phyloP scores from a whole-genome alignment of 1,140 invertebrate species.

The Cheumatopsyche charites region DNA sequence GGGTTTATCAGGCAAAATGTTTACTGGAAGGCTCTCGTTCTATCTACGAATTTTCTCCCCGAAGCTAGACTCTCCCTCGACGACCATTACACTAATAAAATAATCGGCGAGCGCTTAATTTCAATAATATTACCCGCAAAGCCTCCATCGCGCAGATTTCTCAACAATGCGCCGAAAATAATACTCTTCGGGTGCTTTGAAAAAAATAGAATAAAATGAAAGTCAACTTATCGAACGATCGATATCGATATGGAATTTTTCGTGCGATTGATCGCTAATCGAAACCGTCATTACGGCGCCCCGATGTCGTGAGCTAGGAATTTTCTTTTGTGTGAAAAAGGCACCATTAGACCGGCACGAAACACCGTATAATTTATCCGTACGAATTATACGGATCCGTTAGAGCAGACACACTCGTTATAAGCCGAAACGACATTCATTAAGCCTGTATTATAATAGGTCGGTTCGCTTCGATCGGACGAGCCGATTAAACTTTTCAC shows the following conservation, averaged over 20 bases:
- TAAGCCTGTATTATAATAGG: slow-evolving; percentile 37
- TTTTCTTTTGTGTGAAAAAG: slow-evolving; percentile 2
- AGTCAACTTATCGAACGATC: too few relatives aligned
- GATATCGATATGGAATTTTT: neutral
- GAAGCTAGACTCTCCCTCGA: slow-evolving; percentile 18
- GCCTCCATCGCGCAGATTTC: neutral
- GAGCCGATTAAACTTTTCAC: slow-evolving; percentile 3
- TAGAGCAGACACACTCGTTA: slow-evolving; percentile 45
- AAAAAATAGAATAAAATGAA: neutral
- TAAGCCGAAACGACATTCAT: slow-evolving; percentile 40
- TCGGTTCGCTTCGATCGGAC: slow-evolving; percentile 34
- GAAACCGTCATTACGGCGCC: neutral
- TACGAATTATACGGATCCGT: slow-evolving; percentile 41
- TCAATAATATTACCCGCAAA: slow-evolving; percentile 43
- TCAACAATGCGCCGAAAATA: neutral
- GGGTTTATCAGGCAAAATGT: slow-evolving; percentile 59
- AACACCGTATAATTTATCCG: neutral
- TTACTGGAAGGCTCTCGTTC: slow-evolving; percentile 37
- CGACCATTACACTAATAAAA: slow-evolving; percentile 47
- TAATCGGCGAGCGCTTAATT: slow-evolving; percentile 48
- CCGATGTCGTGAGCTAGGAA: neutral
- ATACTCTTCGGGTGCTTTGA: neutral
- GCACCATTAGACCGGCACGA: neutral
- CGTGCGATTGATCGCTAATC: neutral
- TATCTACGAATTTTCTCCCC: slow-evolving; percentile 26